These are phyloP conservation scores for Hypena proboscidalis DNA, from an alignment of 2,888 invertebrate genomes.

Conservation along the genomic window DNA sequence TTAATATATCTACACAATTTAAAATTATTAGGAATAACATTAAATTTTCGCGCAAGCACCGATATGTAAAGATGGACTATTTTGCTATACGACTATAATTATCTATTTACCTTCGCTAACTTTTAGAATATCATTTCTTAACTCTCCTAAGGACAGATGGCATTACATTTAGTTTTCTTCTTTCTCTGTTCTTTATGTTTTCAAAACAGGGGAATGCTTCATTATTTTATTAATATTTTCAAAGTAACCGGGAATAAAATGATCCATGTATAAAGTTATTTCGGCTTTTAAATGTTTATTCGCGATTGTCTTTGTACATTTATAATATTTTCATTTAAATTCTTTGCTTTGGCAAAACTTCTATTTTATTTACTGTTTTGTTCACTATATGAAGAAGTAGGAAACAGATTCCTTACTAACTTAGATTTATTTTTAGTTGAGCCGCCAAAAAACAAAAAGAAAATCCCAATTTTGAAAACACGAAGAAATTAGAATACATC, in stretches of 20 bases:
- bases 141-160: slow-evolving; percentile 72
- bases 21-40: slow-evolving; percentile 68
- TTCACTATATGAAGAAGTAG: no score
- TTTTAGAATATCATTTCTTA: slow-evolving; percentile 75
- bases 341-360: no score
- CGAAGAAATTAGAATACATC: slow-evolving; percentile 23
- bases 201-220: slow-evolving; percentile 31
- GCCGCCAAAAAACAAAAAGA: no score
- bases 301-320: no score
- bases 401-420: no score
- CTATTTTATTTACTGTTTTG: no score
- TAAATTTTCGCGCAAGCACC: slow-evolving; percentile 76
- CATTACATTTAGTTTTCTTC: slow-evolving; percentile 49
- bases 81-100: slow-evolving; percentile 55
- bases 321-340: no score
- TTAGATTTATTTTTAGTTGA: not conserved
- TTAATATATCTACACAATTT: slow-evolving; percentile 54
- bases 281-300: no score
- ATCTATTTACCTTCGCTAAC: slow-evolving; percentile 51
- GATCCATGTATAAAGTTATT: no score
- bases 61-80: slow-evolving; percentile 83
- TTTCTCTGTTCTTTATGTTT: slow-evolving; percentile 35
- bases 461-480: slow-evolving; percentile 38
- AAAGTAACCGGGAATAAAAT: no score
- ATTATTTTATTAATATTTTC: not conserved